phyloP scores from a whole-genome alignment of 2,888 invertebrate species.

The Ferrisia virgata region DNA sequence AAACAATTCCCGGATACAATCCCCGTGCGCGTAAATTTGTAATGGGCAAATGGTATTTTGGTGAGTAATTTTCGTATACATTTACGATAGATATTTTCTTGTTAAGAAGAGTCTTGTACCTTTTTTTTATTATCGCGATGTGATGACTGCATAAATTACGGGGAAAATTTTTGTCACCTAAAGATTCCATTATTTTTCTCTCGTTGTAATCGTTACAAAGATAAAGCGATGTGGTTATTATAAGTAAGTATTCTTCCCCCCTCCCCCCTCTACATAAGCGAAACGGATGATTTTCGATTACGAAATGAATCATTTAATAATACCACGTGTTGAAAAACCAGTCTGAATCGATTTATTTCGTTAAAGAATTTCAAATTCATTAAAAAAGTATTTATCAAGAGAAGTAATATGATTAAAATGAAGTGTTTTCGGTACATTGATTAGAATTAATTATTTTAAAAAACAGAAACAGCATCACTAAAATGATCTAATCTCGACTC shows the following conservation, averaged over 20 bases:
- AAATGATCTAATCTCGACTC: too few relatives aligned
- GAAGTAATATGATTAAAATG: too few relatives aligned
- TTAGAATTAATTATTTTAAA: too few relatives aligned
- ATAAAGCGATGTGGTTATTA: not conserved
- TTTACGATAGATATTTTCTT: not conserved
- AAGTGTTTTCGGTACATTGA: too few relatives aligned
- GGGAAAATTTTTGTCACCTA: not conserved
- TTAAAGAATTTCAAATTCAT: too few relatives aligned
- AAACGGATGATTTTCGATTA: not conserved
- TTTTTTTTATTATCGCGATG: not conserved
- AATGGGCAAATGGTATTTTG: constrained; percentile 31
- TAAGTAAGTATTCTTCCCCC: too few relatives aligned
- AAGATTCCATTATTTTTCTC: not conserved
- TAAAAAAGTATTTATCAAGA: too few relatives aligned
- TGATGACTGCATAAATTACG: not conserved
- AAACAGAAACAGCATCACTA: too few relatives aligned
- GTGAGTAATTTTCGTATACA: constrained; percentile 13
- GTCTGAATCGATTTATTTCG: not conserved
- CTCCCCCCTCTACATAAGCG: not conserved
- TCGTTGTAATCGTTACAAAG: not conserved
- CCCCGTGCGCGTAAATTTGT: not conserved
- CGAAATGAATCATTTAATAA: not conserved
- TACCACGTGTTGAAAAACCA: not conserved
- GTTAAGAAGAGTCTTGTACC: not conserved
- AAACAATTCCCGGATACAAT: constrained; percentile 28